These are phyloP conservation scores for Gila robusta DNA, from an alignment of 2,797 vertebrate species.

Conservation along the genomic window DNA sequence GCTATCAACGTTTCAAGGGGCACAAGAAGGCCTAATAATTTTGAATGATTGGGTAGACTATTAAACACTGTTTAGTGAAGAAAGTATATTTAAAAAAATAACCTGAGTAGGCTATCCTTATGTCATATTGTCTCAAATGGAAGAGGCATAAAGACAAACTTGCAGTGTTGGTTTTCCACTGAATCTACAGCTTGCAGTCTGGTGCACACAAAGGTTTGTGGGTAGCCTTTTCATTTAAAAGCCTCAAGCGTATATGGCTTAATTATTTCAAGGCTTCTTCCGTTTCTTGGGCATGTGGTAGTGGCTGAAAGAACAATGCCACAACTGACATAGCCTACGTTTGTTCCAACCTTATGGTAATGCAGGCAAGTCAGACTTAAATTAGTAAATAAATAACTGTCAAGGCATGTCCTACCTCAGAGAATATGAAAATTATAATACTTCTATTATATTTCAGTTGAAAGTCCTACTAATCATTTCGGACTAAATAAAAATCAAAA, in stretches of 20 bases:
- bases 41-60: not conserved
- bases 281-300: constrained; percentile 31
- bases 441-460: not conserved
- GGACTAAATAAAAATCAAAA: not conserved
- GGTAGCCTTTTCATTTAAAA: constrained; percentile 11
- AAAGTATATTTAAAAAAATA: not conserved
- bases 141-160: not conserved
- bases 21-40: not conserved
- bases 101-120: not conserved
- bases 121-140: not conserved
- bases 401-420: not conserved
- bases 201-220: constrained; percentile 1
- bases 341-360: not conserved
- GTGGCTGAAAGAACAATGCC: constrained; percentile 33
- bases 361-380: not conserved
- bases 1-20: not conserved
- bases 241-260: constrained; percentile 29
- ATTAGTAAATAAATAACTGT: not conserved
- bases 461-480: not conserved
- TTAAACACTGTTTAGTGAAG: not conserved
- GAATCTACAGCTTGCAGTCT: not conserved
- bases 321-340: constrained; percentile 11
- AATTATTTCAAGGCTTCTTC: constrained; percentile 51
- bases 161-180: not conserved
- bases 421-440: not conserved